phyloP scores from a whole-genome alignment of 2,113 vertebrate species.

The Chelonoidis abingdonii region DNA sequence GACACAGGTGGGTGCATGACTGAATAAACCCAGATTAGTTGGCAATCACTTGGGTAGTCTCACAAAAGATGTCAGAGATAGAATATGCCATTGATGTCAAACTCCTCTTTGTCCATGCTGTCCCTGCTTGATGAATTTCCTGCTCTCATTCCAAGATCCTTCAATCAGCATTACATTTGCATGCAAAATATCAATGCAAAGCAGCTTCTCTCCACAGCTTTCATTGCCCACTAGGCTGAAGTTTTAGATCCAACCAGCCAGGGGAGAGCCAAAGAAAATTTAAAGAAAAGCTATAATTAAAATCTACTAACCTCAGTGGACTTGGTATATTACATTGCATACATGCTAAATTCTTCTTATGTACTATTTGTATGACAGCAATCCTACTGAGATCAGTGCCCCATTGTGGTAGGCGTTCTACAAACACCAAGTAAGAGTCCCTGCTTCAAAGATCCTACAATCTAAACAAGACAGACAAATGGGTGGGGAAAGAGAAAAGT shows the following conservation, averaged over 20 bases:
- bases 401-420: not conserved
- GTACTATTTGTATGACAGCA: not conserved
- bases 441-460: not conserved
- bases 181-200: not conserved
- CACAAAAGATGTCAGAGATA: not conserved
- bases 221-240: not conserved
- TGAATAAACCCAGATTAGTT: not conserved
- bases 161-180: not conserved
- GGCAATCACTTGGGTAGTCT: not conserved
- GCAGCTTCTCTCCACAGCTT: not conserved
- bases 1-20: not conserved
- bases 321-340: not conserved
- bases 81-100: not conserved
- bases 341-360: not conserved
- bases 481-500: not conserved
- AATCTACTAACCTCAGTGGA: not conserved
- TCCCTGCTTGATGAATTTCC: slow-evolving; percentile 6
- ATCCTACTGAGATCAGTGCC: not conserved
- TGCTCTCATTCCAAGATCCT: not conserved
- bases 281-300: not conserved
- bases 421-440: not conserved
- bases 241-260: not conserved
- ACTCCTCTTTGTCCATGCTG: not conserved
- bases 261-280: not conserved
- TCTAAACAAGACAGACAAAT: not conserved